Evolutionary conservation across 2,888 invertebrate genomes (phyloP), one percentile per base, ranked within the genome.

Genomic region (Nysson spinosus): DNA sequence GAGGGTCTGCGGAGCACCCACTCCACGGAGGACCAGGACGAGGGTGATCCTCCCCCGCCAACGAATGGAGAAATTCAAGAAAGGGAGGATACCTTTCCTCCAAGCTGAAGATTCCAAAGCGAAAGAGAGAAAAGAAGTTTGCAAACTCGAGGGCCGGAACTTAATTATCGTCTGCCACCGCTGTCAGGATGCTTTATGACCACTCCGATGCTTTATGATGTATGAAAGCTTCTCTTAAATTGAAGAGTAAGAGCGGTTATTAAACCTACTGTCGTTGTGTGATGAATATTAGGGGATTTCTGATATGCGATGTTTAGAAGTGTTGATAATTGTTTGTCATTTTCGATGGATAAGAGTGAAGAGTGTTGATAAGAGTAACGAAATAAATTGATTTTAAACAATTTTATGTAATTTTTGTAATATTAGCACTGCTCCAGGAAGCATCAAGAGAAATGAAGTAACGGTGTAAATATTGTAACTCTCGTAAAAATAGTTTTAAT

Each of bases 111-210:
- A 34, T 34, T 35, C 42, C 47, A 43, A 47, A 12, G 34, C 63
- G 54, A 54, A 63, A 50, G 44, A 46, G 64, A 64, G 26, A 50
- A 49, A n/a, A 46, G 47, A 57, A 61, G 71, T 61, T 75, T 63
- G 66, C 78, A 79, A 81, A 81, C 82, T 83, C 80, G 81, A 78
- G 77, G 78, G n/a, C 80, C 50, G 78, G 72, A 81, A 83, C 82
- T 83, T 83, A 83, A 84, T 84, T 83, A 83, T 83, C 81, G 80
- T 81, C 81, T 77, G 80, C 79, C 82, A 75, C 77, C 72, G 72
- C 77, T 74, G 63, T 71, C 64, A 69, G 72, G 69, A 73, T 76
- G 78, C 68, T 82, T 80, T 80, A 83, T 76, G 77, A 77, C 63
- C 52, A 54, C 37, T 54, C 16, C 9, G n/a, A 20, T 19, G n/a